Conservation (phyloP, 1,140 invertebrate genomes). For the Spodoptera frugiperda region DNA sequence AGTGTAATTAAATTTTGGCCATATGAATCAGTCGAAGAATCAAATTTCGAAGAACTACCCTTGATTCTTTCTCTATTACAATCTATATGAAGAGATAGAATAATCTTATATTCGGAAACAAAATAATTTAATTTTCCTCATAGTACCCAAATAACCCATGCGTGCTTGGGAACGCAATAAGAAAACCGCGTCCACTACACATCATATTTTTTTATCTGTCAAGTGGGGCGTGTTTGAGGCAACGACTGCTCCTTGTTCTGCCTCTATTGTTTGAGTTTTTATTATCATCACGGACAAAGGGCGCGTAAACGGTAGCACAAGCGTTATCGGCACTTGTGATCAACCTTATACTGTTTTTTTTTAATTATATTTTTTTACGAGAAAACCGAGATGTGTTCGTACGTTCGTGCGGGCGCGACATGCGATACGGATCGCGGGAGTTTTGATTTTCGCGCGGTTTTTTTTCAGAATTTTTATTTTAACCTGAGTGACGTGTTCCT, state of each 20-base stretch:
- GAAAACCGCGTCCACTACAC: slow-evolving; percentile 67
- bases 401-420: slow-evolving; percentile 67
- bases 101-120: not conserved
- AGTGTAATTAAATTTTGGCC: no score
- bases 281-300: slow-evolving; percentile 78
- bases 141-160: not conserved
- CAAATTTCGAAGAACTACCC: no score
- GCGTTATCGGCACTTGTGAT: slow-evolving; percentile 81
- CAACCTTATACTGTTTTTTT: slow-evolving; percentile 80
- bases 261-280: slow-evolving; percentile 80
- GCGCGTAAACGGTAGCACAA: slow-evolving; percentile 82
- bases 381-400: slow-evolving; percentile 71
- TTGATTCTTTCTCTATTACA: no score
- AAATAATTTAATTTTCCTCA: slow-evolving; percentile 9
- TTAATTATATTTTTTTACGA: slow-evolving; percentile 60
- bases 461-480: slow-evolving; percentile 5
- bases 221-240: slow-evolving; percentile 74
- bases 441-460: slow-evolving; percentile 57
- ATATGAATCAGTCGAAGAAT: no score
- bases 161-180: slow-evolving; percentile 73
- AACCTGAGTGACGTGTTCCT: slow-evolving; percentile 58
- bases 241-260: slow-evolving; percentile 67
- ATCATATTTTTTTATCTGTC: slow-evolving; percentile 74
- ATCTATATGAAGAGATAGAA: not conserved
- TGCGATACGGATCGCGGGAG: slow-evolving; percentile 67